Base-by-base conservation (phyloP, 2,888 invertebrate species). In the Shargacucullia verbasci region DNA sequence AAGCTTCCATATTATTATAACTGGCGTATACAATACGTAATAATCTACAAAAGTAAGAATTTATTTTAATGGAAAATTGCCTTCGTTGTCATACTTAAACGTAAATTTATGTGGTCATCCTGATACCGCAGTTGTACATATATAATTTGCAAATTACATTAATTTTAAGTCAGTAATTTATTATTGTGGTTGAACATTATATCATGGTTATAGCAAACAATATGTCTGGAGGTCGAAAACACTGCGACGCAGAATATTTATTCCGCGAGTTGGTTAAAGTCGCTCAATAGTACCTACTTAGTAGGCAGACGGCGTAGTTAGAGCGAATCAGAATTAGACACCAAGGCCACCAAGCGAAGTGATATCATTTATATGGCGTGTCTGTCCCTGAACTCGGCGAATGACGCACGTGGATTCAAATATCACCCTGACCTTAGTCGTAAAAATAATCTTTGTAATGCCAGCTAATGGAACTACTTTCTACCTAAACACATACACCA, bases 361-460 rank as follows among this genome's bases (percentile, higher is more conserved):
- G 89, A 92, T 92, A 91, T 92, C 92, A 92, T 91, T 91, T 91
- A 87, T 87, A 85, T 90, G 89, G 90, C 86, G 86, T 76, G 84
- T 70, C 79, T 90, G 93, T 88, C 93, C 93, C 85, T 93, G 93
- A 94, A 94, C 93, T 88, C 77, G 79, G 77, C 87, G 83, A 87
- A 83, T 93, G 93, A 93, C 93, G 93, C 92, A 93, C 89, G 81
- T 80, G 82, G 84, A 86, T 86, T 91, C 85, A 84, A 91, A 90
- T 89, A 90, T 82, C 86, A 79, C 90, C 89, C 83, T 91, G 90
- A 91, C 91, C 91, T 89, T 87, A 85, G 80, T 80, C 76, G 81
- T 86, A 89, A 86, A 88, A 90, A 89, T 89, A 89, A 79, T 84
- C 79, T 83, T 81, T 75, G 74, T 86, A 85, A 85, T 86, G 73